Percentiles rank a stretch among this genome's conserved stretches.
Conservation (phyloP, 2,113 vertebrate species). For the Melanotaenia duboulayi region DNA sequence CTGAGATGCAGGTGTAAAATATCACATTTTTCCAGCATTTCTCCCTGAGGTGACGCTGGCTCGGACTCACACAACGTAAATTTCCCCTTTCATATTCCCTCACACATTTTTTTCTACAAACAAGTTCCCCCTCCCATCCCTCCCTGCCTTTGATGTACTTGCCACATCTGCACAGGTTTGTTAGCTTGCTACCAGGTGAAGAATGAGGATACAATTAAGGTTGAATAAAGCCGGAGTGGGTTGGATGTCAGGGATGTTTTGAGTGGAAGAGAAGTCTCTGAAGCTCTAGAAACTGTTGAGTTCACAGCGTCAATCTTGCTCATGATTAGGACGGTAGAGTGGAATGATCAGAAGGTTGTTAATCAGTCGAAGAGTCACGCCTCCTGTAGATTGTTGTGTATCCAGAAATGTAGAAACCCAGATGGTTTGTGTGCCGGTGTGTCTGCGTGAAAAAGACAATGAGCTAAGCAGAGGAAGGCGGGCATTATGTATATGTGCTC, state of each 20-base stretch:
- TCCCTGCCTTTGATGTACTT: constrained; percentile 80
- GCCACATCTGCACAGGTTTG: constrained; percentile 83
- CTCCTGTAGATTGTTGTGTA: constrained; percentile 13
- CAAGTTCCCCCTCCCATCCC: constrained; percentile 73
- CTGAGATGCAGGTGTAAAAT: constrained; percentile 85
- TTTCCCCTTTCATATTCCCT: constrained; percentile 80
- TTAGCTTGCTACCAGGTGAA: constrained; percentile 80
- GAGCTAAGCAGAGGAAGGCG: constrained; percentile 34
- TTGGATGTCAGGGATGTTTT: constrained; percentile 40
- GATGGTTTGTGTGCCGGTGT: constrained; percentile 45
- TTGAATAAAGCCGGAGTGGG: constrained; percentile 61
- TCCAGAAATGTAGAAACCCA: constrained; percentile 28
- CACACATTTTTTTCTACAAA: constrained; percentile 78
- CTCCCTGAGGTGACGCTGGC: constrained; percentile 85
- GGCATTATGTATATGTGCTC: constrained; percentile 50
- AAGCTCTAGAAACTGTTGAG: constrained; percentile 47
- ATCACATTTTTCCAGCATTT: constrained; percentile 85
- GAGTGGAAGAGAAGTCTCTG: constrained; percentile 25
- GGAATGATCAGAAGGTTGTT: constrained; percentile 23
- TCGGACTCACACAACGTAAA: constrained; percentile 80
- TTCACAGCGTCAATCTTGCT: constrained; percentile 6
- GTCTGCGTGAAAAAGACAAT: constrained; percentile 43
- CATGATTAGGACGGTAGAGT: constrained; percentile 15
- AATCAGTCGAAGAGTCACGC: constrained; percentile 37
- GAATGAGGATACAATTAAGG: constrained; percentile 76